Evolutionary conservation across 1,140 invertebrate species (phyloP).

Genomic region (Neodiprion virginianus): DNA sequence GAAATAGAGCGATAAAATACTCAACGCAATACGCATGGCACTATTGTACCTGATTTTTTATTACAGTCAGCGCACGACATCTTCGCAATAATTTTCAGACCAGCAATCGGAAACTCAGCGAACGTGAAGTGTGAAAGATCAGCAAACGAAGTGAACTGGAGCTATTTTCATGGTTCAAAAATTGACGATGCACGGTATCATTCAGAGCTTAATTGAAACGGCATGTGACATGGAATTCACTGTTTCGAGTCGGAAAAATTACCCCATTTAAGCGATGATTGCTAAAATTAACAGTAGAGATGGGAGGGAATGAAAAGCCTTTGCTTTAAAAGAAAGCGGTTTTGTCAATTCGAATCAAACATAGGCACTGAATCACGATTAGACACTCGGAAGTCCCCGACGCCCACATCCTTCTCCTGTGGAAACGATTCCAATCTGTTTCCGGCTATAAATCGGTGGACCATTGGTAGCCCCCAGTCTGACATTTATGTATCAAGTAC

Average conservation of each 20-base stretch:
- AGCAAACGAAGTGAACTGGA: neutral
- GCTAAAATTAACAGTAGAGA: too few relatives aligned
- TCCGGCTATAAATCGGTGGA: conserved; percentile 45
- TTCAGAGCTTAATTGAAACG: neutral
- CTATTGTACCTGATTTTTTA: too few relatives aligned
- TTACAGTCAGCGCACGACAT: neutral
- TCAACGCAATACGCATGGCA: too few relatives aligned
- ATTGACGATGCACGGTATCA: neutral
- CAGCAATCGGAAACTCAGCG: too few relatives aligned
- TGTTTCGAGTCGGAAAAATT: too few relatives aligned
- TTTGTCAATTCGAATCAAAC: conserved; percentile 65
- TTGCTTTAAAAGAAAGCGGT: conserved; percentile 5
- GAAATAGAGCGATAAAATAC: too few relatives aligned
- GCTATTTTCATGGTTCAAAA: neutral
- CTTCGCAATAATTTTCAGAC: neutral
- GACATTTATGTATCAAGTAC: neutral
- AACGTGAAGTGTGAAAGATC: neutral
- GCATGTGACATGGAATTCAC: too few relatives aligned
- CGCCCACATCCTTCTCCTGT: conserved; percentile 77
- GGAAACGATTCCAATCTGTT: conserved; percentile 68
- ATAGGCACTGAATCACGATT: conserved; percentile 69
- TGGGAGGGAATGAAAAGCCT: neutral
- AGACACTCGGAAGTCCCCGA: conserved; percentile 72
- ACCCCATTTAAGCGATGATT: too few relatives aligned
- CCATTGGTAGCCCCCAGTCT: conserved; percentile 53